These are phyloP conservation scores for Furnarius figulus DNA, from an alignment of 2,113 vertebrate genomes.

Conservation along the genomic window DNA sequence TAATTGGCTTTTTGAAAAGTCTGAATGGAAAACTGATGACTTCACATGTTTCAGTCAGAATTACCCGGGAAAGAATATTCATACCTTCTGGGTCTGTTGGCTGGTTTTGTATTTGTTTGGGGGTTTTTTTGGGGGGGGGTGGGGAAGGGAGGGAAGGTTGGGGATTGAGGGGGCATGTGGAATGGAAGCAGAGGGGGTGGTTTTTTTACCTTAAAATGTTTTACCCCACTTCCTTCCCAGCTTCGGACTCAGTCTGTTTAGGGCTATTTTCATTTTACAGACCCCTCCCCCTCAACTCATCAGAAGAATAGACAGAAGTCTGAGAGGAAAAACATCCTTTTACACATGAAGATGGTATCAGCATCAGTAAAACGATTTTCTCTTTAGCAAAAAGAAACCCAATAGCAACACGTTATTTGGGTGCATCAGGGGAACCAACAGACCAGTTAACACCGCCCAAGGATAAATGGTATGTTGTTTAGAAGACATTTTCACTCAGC, in stretches of 20 bases:
- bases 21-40: neutral
- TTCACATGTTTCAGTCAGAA: neutral
- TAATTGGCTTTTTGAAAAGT: neutral
- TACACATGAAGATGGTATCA: neutral
- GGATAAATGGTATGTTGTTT: accelerated
- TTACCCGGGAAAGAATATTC: neutral
- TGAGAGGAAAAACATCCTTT: neutral
- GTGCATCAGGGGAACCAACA: neutral
- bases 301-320: neutral
- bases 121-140: neutral
- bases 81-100: neutral
- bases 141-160: no score
- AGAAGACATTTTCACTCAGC: neutral
- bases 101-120: neutral
- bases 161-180: neutral
- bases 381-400: neutral
- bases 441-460: neutral
- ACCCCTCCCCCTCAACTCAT: neutral
- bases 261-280: neutral
- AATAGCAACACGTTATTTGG: neutral
- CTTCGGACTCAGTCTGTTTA: neutral
- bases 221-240: neutral
- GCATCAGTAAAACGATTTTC: neutral
- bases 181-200: neutral
- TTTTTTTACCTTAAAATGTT: neutral